A percentile compares a stretch with the other conserved stretches of the same genome.
Evolutionary conservation across 2,113 vertebrate species (phyloP).

Genomic region (Ciconia stormi): DNA sequence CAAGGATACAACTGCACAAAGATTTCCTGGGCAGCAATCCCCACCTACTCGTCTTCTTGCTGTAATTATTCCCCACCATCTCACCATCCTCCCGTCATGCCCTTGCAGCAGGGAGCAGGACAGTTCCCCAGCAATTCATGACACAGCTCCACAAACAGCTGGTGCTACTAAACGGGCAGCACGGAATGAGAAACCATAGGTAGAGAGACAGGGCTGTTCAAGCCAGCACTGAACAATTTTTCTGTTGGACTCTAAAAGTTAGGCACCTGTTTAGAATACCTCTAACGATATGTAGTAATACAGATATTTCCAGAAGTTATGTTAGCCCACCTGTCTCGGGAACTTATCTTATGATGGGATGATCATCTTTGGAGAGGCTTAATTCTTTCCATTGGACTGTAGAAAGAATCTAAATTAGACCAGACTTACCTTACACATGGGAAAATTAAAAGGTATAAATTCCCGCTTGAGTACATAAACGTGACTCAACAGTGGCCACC

Average conservation of each 20-base stretch:
- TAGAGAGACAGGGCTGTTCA: not conserved
- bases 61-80: not conserved
- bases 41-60: not conserved
- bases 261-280: not conserved
- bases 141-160: not conserved
- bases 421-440: not conserved
- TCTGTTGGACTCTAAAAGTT: not conserved
- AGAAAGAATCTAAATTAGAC: not conserved
- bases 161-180: not conserved
- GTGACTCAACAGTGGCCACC: not conserved
- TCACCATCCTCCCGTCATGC: not conserved
- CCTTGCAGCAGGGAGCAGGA: not conserved
- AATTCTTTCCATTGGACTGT: not conserved
- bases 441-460: not conserved
- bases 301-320: not conserved
- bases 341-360: fast-evolving
- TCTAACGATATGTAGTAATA: fast-evolving
- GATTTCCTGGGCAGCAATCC: not conserved
- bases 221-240: not conserved
- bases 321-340: not conserved
- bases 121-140: not conserved
- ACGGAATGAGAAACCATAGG: not conserved
- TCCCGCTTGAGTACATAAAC: not conserved
- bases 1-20: not conserved
- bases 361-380: not conserved